Evolutionary conservation across 2,888 invertebrate genomes (phyloP), one percentile per base, ranked within the genome.

Genomic region (Opisthograptis luteolata): DNA sequence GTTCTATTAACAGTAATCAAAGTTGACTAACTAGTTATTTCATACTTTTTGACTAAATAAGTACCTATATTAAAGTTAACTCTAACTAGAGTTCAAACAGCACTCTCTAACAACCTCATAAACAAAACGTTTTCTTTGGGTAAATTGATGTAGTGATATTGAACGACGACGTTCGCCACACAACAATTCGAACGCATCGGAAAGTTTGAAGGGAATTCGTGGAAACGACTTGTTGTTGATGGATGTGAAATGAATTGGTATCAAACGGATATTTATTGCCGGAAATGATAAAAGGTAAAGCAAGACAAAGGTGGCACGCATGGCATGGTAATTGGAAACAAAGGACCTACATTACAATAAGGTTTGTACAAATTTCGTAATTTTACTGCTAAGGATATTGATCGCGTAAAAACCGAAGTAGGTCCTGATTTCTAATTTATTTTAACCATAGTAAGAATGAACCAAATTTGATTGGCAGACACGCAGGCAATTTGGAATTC

Each of bases 111-210:
- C n/a, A n/a, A n/a, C n/a, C n/a, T n/a, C n/a, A n/a, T n/a, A n/a
- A n/a, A n/a, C n/a, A n/a, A n/a, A n/a, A n/a, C n/a, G n/a, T n/a
- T n/a, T n/a, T n/a, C n/a, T n/a, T n/a, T n/a, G n/a, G n/a, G n/a
- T n/a, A n/a, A n/a, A n/a, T n/a, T n/a, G n/a, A n/a, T n/a, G n/a
- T n/a, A n/a, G n/a, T 69, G 66, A 65, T 68, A 69, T 80, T 77
- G 71, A 75, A 76, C 68, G 76, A 76, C 68, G 61, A 62, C 45
- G 67, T 71, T 72, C 74, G 76, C n/a, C n/a, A 75, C 66, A 67
- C 63, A 64, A 70, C 68, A 58, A 62, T 66, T 60, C 70, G 72
- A 66, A 73, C 76, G 72, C 68, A 43, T 40, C 40, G 32, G 39
- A 47, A 54, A 30, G 10, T 35, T 45, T 6, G 9, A 42, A 49